A percentile compares a stretch with the other conserved stretches of the same genome.
phyloP scores from a whole-genome alignment of 2,113 vertebrate species.

The Percina caprodes region DNA sequence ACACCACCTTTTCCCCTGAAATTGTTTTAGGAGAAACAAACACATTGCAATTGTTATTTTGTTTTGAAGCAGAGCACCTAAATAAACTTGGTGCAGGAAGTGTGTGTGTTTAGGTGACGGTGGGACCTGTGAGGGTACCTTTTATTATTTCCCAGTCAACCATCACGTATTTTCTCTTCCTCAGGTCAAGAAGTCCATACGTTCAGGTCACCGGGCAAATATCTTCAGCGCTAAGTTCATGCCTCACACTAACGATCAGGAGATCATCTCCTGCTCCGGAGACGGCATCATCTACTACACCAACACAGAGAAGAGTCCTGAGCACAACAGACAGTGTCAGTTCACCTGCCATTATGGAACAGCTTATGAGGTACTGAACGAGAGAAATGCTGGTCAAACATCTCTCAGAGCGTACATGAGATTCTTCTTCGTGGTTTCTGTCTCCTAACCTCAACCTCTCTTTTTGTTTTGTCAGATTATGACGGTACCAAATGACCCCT shows the following conservation, averaged over 20 bases:
- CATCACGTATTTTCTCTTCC: background rate
- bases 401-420: too few relatives aligned
- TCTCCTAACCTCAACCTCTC: background rate
- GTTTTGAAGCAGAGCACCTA: background rate
- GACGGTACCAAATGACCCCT: slow-evolving; percentile 98
- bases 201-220: slow-evolving; percentile 96
- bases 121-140: background rate
- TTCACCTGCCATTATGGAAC: slow-evolving; percentile 99
- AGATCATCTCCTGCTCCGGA: slow-evolving; percentile 98
- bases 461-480: slow-evolving; percentile 87
- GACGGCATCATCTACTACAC: slow-evolving; percentile 99
- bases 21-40: background rate
- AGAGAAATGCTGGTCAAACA: background rate
- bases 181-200: slow-evolving; percentile 96
- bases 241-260: slow-evolving; percentile 95
- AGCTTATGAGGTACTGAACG: slow-evolving; percentile 91
- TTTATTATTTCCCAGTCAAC: background rate
- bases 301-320: slow-evolving; percentile 93
- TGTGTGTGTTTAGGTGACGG: background rate
- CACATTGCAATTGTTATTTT: background rate
- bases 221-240: slow-evolving; percentile 99
- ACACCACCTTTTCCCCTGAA: background rate
- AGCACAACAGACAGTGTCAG: slow-evolving; percentile 96
- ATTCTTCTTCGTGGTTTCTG: background rate
- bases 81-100: background rate